These are phyloP conservation scores for Corapipo altera DNA, from an alignment of 2,113 vertebrate species.

Conservation along the genomic window DNA sequence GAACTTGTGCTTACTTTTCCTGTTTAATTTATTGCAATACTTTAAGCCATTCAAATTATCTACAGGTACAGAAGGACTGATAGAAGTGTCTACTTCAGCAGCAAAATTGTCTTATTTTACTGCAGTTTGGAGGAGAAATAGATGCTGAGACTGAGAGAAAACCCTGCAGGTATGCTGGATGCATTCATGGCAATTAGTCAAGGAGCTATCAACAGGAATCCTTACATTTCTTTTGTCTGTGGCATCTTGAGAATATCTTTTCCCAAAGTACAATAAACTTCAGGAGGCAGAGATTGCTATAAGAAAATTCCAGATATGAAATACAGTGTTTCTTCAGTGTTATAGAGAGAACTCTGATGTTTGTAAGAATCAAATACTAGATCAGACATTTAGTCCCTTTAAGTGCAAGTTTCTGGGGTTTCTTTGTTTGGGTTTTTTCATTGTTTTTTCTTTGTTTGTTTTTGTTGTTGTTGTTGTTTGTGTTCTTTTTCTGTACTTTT, in stretches of 20 bases:
- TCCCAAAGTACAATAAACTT: neutral
- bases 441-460: neutral
- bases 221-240: slow-evolving; percentile 24
- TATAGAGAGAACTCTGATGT: neutral
- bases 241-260: slow-evolving; percentile 29
- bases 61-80: neutral
- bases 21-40: slow-evolving; percentile 28
- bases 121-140: neutral
- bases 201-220: slow-evolving; percentile 27
- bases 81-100: neutral
- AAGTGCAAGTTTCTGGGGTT: neutral
- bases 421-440: neutral
- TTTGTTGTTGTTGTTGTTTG: neutral
- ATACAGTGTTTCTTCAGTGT: neutral
- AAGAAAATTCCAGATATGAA: neutral
- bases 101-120: neutral
- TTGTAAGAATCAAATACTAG: neutral
- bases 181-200: slow-evolving; percentile 31
- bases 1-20: neutral
- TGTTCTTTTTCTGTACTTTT: neutral
- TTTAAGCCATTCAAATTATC: slow-evolving; percentile 3
- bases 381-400: neutral
- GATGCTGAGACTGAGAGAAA: slow-evolving; percentile 7
- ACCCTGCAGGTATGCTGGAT: neutral
- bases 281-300: neutral